Conservation (phyloP, 2,797 vertebrate species). For the Anguilla anguilla region DNA sequence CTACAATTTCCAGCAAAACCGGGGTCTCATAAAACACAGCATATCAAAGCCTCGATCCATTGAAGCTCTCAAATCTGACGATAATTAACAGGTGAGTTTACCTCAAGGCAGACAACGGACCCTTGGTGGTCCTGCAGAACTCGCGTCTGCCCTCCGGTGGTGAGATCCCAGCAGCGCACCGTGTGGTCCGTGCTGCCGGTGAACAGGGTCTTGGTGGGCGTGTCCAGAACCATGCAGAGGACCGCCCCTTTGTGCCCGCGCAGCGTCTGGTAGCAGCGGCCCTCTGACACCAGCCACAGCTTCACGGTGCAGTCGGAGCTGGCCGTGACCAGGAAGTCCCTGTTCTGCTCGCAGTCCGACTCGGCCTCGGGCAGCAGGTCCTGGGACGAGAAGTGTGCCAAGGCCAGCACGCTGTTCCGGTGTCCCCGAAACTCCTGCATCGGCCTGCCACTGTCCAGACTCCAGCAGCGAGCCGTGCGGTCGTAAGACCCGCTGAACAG, state of each 20-base stretch:
- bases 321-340: constrained; percentile 75
- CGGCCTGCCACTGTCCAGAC: constrained; percentile 66
- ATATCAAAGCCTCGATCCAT: background rate
- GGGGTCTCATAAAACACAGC: background rate
- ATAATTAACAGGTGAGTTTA: constrained; percentile 52
- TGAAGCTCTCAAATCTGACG: background rate
- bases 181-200: constrained; percentile 77
- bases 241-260: constrained; percentile 76
- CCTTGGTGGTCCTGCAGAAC: constrained; percentile 79
- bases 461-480: constrained; percentile 76
- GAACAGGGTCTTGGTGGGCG: constrained; percentile 69
- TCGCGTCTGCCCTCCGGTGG: constrained; percentile 73
- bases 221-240: constrained; percentile 73
- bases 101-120: constrained; percentile 78
- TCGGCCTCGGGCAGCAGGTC: constrained; percentile 65
- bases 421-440: constrained; percentile 76
- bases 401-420: constrained; percentile 73
- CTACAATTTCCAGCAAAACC: background rate
- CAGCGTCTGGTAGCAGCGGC: constrained; percentile 76
- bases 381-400: constrained; percentile 71
- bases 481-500: constrained; percentile 80
- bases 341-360: constrained; percentile 48
- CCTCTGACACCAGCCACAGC: constrained; percentile 78
- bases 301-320: constrained; percentile 77
- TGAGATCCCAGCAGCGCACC: constrained; percentile 76